Evolutionary conservation across 35 echinoderm and acorn worm species (phyloP).

Genomic region (Antedon bifida): DNA sequence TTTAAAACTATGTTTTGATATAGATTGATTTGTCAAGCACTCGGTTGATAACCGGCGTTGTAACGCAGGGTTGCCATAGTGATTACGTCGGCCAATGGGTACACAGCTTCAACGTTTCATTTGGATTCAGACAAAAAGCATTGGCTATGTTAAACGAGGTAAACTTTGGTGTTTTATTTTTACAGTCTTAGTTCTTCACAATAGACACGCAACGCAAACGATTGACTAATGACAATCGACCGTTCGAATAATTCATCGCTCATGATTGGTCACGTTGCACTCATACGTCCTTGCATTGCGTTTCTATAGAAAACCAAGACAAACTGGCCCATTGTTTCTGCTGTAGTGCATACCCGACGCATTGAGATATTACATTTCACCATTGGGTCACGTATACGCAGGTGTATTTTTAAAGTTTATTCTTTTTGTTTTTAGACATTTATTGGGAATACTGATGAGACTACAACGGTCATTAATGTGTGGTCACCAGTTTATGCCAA

Average conservation of each 20-base stretch:
- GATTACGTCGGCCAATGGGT: background rate
- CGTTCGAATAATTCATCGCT: too few species aligned
- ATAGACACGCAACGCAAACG: too few species aligned
- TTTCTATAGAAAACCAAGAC: too few species aligned
- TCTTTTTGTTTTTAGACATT: background rate
- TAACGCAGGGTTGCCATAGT: background rate
- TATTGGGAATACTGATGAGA: background rate
- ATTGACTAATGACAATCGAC: too few species aligned
- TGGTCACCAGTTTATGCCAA: background rate
- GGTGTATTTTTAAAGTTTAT: too few species aligned
- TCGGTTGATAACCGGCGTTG: background rate
- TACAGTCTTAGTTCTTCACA: too few species aligned
- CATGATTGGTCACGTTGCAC: too few species aligned
- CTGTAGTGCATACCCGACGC: too few species aligned
- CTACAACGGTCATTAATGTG: background rate
- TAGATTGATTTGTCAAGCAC: background rate
- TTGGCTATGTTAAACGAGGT: background rate
- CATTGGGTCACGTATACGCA: too few species aligned
- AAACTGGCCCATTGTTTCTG: too few species aligned
- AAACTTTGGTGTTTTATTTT: background rate
- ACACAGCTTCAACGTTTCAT: background rate
- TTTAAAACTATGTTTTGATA: background rate
- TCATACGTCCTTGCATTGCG: too few species aligned
- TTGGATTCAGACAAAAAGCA: background rate
- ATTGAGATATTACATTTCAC: too few species aligned